Base-by-base conservation (phyloP, 2,888 invertebrate species). In the Lasiommata megera region DNA sequence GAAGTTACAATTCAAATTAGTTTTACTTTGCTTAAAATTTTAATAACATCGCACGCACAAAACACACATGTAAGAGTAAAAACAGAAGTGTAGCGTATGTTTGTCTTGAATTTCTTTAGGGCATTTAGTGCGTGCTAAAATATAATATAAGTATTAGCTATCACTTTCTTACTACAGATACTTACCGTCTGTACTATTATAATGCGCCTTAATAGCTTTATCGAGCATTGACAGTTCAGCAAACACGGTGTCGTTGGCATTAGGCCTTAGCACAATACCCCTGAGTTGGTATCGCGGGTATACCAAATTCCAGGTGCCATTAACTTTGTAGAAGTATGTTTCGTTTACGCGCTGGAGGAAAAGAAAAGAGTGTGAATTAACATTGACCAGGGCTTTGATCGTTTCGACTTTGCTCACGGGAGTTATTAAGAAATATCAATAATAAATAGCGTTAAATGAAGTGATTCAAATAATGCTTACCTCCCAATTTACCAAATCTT, bases 251-350 rank as follows among this genome's bases (percentile, higher is more conserved):
- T 91, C 91, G 56, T 85, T 83, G 0, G 90, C 91, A 0, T 76
- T 77, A 0, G 88, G 84, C 0, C 84, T 74, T 0, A 64, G 61
- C 0, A 85, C 82, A 0, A 57, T 65, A 0, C 84, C 74, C 9
- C 66, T 65, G 3, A 83, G 46, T 9, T 67, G 77, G 65, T 90
- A 90, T 12, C 82, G 76, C 0, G 86, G 88, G 62, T 86, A 90
- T 64, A 92, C 91, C 74, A 87, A 92, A 89, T 66, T 95, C 96
- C 82, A 95, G 72, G 91, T 96, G 88, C 73, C 95, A 84, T 87
- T 95, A 90, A 85, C 93, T 88, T 84, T 93, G 92, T 60, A 94
- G 91, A 67, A 93, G 79, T 93, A 92, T 0, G 93, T 92, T 18
- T 93, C 93, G 54, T 93, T 92, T 48, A 84, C 84, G 36, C 93